Base-by-base conservation (phyloP, 2,797 vertebrate genomes). In the Dallia pectoralis region DNA sequence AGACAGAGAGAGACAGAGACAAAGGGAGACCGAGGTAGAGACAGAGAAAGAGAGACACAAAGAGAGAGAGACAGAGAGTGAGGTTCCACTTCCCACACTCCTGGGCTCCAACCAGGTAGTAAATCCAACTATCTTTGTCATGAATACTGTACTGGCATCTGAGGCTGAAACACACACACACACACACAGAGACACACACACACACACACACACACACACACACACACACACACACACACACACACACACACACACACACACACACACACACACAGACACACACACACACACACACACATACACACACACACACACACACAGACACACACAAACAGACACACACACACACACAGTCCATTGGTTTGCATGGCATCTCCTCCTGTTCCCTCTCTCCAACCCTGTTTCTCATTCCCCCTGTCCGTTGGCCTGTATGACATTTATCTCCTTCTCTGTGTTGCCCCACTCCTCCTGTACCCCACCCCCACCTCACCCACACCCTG, bases 91-190 rank as follows among this genome's bases (percentile, higher is more conserved):
- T 84, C 86, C 85, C 86, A 77, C 84, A 84, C 82, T 88, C 85
- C 86, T 83, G 82, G 86, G 81, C 82, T 82, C 84, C 75, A 76
- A 82, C 72, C 65, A 84, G 82, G 84, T 75, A 80, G 84, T 86
- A 88, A 91, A 89, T 89, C 89, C 87, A 81, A 69, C 87, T 88
- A 87, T 89, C 82, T 91, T 81, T 90, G 86, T 91, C 89, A 88
- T 80, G 82, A 82, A 89, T 83, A 85, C 87, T 82, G 82, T 87
- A 87, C 83, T 77, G 88, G 82, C 83, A 89, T 87, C 86, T 78
- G 74, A 59, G 15, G 25, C 29, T n/a, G 29, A 48, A 19, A 49
- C 44, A 19, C 44, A 69, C 27, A 51, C 47, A 19, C 67, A 16
- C 67, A 29, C 67, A 68, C 44, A 30, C 2, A 33, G 5, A 62